Base-by-base conservation (phyloP, 2,888 invertebrate genomes). In the Masnerella sp. region DNA sequence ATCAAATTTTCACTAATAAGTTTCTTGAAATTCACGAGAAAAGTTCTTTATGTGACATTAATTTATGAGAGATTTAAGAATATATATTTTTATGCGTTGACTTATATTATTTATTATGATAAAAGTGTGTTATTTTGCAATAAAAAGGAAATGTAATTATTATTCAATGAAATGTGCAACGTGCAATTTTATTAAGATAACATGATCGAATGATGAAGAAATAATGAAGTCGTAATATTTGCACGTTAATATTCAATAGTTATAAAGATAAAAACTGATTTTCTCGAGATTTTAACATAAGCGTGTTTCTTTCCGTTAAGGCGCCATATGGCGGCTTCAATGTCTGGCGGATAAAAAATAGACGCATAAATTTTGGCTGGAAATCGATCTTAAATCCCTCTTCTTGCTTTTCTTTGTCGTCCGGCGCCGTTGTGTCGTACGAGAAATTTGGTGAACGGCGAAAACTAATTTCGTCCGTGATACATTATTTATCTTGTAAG, bases 351-450 rank as follows among this genome's bases (percentile, higher is more conserved):
- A 70, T 80, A 81, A 81, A 81, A 81, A 81, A 81, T 81, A 77
- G 80, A 49, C 70, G 74, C 79, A 80, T 81, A 81, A 81, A 81
- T 81, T 78, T 75, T 74, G 61, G 45, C 65, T 28, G 71, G 76
- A 77, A 81, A 81, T 81, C 81, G 80, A 81, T 79, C 79, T 70
- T 51, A 68, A 72, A 70, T 79, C 74, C 72, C 69, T 58, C 64
- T 70, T 68, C 25, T 17, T 58, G 32, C 49, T 8, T 40, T 58
- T 59, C 34, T 51, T 49, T 47, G 45, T 67, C 67, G 25, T 32
- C 43, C 42, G 28, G 34, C 52, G 36, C 30, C 34, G 38, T 38
- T 65, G 18, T 11, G 34, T 25, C 42, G 62, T 11, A 36, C 11
- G 45, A 45, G 25, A 52, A 43, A 64, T 52, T 64, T 25, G 43